phyloP scores from a whole-genome alignment of 2,888 invertebrate species.

The Thereva unica region DNA sequence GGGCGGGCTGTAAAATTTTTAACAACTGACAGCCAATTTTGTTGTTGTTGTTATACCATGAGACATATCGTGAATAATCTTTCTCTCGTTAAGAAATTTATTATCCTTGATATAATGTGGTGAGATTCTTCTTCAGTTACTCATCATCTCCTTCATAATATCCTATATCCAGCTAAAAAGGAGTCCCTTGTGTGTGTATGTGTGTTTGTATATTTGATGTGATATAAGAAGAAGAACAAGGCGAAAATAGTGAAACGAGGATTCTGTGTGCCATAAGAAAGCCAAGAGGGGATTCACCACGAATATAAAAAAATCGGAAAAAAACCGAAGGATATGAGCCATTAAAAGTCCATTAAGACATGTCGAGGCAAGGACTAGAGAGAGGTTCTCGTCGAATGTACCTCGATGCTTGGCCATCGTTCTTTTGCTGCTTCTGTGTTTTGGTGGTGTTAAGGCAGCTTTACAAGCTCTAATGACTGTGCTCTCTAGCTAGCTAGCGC shows the following conservation, averaged over 20 bases:
- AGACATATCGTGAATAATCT: conserved; percentile 17
- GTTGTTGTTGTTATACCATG: conserved; percentile 16
- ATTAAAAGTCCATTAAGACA: conserved; percentile 42
- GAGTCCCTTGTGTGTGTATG: too few relatives aligned
- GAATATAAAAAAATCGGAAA: conserved; percentile 6
- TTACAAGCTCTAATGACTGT: conserved; percentile 23
- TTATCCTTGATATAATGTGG: conserved; percentile 17
- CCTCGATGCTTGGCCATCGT: conserved; percentile 19
- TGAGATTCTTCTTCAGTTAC: conserved; percentile 25
- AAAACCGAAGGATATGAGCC: conserved; percentile 37
- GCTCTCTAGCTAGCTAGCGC: conserved; percentile 5
- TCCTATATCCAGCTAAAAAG: too few relatives aligned
- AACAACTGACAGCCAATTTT: conserved; percentile 11
- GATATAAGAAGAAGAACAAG: not conserved
- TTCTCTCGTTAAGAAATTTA: conserved; percentile 33
- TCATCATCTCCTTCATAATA: not conserved
- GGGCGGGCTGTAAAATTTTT: conserved; percentile 15
- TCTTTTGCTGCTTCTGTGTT: conserved; percentile 20
- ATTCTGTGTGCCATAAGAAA: too few relatives aligned
- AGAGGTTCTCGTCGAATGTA: conserved; percentile 29
- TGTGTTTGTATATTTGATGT: not conserved
- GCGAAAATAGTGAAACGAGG: too few relatives aligned
- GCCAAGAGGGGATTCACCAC: too few relatives aligned
- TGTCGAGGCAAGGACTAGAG: conserved; percentile 37
- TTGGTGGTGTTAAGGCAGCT: conserved; percentile 24